Percentiles rank a stretch among this genome's conserved stretches.
phyloP scores from a whole-genome alignment of 2,797 vertebrate genomes.

The Podarcis lilfordi region DNA sequence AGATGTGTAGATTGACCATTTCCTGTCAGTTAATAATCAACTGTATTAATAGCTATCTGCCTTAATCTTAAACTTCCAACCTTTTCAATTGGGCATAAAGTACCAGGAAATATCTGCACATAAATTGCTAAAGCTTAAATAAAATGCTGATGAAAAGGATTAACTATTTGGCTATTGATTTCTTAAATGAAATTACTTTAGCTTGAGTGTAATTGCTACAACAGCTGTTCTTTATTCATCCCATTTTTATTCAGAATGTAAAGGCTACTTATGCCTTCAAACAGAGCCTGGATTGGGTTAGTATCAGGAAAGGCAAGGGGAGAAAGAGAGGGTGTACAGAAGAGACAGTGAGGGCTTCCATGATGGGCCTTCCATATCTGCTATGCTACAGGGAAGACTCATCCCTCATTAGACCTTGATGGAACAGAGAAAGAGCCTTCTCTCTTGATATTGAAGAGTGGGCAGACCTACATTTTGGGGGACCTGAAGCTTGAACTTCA shows the following conservation, averaged over 20 bases:
- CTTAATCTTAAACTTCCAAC: constrained; percentile 6
- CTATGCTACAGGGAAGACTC: not conserved
- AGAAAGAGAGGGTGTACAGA: not conserved
- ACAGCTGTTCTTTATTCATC: constrained; percentile 2
- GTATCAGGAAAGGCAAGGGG: not conserved
- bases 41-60: constrained; percentile 6
- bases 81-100: constrained; percentile 5
- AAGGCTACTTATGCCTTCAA: not conserved
- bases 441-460: no score
- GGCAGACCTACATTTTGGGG: no score
- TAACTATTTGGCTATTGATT: constrained; percentile 13
- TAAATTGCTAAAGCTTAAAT: constrained; percentile 28
- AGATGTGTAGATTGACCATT: constrained; percentile 2
- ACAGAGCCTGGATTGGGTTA: not conserved
- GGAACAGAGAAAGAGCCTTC: no score
- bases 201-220: not conserved
- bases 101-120: not conserved
- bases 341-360: not conserved
- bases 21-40: not conserved
- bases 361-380: not conserved
- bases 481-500: no score
- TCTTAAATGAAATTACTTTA: constrained; percentile 14
- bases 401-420: not conserved
- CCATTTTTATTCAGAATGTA: not conserved
- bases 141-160: not conserved